phyloP scores from a whole-genome alignment of 2,113 vertebrate genomes.

The Acrocephalus kingi region DNA sequence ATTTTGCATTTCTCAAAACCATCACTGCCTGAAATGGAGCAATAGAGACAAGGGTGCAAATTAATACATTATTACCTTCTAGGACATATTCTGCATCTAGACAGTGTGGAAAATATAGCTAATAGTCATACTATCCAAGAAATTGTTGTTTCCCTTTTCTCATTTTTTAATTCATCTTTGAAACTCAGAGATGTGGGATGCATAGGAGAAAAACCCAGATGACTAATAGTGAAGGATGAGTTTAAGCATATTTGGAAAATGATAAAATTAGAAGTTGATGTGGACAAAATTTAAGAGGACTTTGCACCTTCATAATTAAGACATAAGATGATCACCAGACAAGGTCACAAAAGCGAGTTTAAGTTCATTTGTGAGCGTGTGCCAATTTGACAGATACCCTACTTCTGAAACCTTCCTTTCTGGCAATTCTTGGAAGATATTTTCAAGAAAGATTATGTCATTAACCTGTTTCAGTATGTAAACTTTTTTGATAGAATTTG shows the following conservation, averaged over 20 bases:
- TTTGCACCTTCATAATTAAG: constrained; percentile 27
- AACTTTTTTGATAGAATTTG: neutral
- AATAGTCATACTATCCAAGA: neutral
- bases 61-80: neutral
- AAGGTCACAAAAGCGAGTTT: neutral
- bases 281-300: neutral
- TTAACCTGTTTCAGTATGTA: neutral
- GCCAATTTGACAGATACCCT: neutral
- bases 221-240: neutral
- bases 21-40: neutral
- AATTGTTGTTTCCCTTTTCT: neutral
- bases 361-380: neutral
- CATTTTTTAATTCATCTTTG: neutral
- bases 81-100: neutral
- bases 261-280: constrained; percentile 8
- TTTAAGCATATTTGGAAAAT: constrained; percentile 12
- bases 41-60: neutral
- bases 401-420: neutral
- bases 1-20: neutral
- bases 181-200: neutral
- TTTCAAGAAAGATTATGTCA: neutral
- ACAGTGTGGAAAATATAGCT: neutral
- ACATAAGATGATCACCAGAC: neutral
- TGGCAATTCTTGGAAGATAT: neutral
- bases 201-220: neutral